phyloP scores from a whole-genome alignment of 2,113 vertebrate genomes.

The Dicaeum eximium region DNA sequence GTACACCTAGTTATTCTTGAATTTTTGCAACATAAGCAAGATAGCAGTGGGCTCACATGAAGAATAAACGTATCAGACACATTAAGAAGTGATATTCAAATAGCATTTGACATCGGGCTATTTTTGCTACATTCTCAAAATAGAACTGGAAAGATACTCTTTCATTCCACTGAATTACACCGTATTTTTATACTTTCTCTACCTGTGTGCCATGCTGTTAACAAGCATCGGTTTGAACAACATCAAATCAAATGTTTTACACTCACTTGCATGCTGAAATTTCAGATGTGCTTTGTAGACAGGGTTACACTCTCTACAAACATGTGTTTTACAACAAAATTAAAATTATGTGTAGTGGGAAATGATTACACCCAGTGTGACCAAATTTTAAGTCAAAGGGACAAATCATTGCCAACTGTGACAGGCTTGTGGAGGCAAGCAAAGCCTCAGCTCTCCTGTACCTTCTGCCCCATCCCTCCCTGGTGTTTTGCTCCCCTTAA shows the following conservation, averaged over 20 bases:
- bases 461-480: not conserved
- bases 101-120: constrained; percentile 43
- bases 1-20: not conserved
- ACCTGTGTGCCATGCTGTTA: not conserved
- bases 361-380: not conserved
- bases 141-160: not conserved
- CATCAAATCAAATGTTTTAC: not conserved
- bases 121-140: constrained; percentile 32
- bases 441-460: not conserved
- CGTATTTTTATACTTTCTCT: not conserved
- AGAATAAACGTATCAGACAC: constrained; percentile 8
- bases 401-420: not conserved
- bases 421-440: not conserved
- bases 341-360: not conserved
- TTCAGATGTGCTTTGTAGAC: not conserved
- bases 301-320: not conserved
- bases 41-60: not conserved
- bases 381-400: not conserved
- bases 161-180: not conserved
- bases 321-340: not conserved
- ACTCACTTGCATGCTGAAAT: not conserved
- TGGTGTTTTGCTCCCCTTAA: not conserved
- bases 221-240: not conserved
- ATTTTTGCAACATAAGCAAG: not conserved
- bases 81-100: constrained; percentile 26